Base-by-base conservation (phyloP, 2,113 vertebrate genomes). In the Grallaria varia region DNA sequence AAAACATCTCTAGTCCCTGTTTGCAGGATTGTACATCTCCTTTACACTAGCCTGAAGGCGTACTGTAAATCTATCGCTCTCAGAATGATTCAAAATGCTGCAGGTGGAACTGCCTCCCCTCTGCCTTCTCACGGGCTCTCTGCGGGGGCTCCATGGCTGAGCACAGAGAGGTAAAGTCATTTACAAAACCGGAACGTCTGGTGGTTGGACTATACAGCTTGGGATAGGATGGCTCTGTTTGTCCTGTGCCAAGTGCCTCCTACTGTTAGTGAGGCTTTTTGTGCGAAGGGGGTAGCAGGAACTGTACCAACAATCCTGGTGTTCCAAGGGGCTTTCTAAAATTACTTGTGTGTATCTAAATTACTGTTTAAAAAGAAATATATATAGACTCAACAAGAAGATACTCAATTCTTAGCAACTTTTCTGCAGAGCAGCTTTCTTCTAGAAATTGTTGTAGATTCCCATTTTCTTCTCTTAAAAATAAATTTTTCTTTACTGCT, bases 61-160 rank as follows among this genome's bases (percentile, higher is more conserved):
- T 87, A 75, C 85, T 89, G 85, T 90, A 95, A 96, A 94, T 93
- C 90, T 77, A 64, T 59, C 78, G 78, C 55, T 76, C 85, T 78
- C 55, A 22, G 45, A 83, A 67, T 40, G 75, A 83, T 77, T 88
- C 84, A 40, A 93, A 96, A 91, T 59, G 67, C 87, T 87, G 67
- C 58, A 90, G 89, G 84, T 85, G 75, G 73, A 82, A 80, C 75
- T 90, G 25, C 35, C 75, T 85, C 55, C 64, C 27, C n/a, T 66
- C 59, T 59, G 50, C 58, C 30, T 89, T 87, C 37, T 87, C 78
- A 27, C 44, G 28, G 63, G 50, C 35, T 80, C 37, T 75, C 47
- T 21, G 8, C 1, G 2, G 52, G 44, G 50, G 7, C 35, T 92
- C 3, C 0, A 5, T 25, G 40, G 47, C 60, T 68, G 56, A 78